These are phyloP conservation scores for Endotricha flammealis DNA, from an alignment of 2,888 invertebrate species.

Conservation along the genomic window DNA sequence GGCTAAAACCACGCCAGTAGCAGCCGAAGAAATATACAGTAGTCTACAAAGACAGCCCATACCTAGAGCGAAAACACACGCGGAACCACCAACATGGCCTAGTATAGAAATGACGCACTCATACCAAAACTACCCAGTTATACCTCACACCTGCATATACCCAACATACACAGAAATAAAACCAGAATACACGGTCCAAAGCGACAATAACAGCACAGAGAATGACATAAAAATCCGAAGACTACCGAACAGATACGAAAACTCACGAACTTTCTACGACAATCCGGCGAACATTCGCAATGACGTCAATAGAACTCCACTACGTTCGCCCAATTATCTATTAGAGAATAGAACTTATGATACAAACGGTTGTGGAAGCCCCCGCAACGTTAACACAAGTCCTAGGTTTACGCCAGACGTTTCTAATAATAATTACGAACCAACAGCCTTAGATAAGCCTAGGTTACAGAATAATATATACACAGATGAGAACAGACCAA, in stretches of 20 bases:
- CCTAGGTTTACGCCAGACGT: conserved; percentile 44
- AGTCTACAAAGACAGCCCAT: conserved; percentile 81
- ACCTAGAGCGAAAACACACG: conserved; percentile 83
- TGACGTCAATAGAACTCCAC: conserved; percentile 41
- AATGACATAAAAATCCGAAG: conserved; percentile 43
- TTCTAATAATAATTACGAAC: conserved; percentile 46
- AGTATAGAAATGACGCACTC: conserved; percentile 64
- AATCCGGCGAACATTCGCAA: conserved; percentile 48
- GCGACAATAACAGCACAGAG: conserved; percentile 28
- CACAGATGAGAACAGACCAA: conserved; percentile 45
- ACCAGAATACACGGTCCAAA: conserved; percentile 46
- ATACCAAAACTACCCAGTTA: conserved; percentile 67
- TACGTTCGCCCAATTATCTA: conserved; percentile 57
- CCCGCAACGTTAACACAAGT: conserved; percentile 54
- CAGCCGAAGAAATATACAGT: conserved; percentile 76
- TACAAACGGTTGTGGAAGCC: conserved; percentile 47
- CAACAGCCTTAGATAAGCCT: conserved; percentile 29
- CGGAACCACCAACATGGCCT: conserved; percentile 75
- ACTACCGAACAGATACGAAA: conserved; percentile 43
- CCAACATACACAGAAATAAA: conserved; percentile 68
- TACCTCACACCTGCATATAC: conserved; percentile 57
- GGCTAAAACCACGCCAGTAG: conserved; percentile 73
- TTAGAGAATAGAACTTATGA: conserved; percentile 54
- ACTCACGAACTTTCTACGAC: conserved; percentile 57
- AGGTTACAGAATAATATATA: conserved; percentile 46